These are phyloP conservation scores for Diadophis punctatus DNA, from an alignment of 2,113 vertebrate species.

Conservation along the genomic window DNA sequence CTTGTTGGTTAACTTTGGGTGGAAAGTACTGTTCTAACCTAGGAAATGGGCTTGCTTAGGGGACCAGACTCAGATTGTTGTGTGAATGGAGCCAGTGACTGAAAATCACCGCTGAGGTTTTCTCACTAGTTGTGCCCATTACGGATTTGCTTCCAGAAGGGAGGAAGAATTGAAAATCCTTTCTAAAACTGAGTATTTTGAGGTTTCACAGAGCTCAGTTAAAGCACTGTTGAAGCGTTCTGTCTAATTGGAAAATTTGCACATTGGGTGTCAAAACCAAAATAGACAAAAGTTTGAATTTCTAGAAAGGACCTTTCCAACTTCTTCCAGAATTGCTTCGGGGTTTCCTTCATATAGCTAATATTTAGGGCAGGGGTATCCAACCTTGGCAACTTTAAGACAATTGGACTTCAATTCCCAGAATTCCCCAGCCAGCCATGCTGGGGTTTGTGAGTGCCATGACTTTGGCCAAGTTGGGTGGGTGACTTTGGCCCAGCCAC, in stretches of 20 bases:
- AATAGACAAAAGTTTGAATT: background rate
- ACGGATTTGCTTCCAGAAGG: background rate
- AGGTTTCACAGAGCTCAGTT: background rate
- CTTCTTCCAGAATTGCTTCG: background rate
- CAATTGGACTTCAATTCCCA: no score
- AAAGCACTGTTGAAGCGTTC: background rate
- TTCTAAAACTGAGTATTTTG: background rate
- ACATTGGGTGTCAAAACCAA: background rate
- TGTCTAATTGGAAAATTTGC: background rate
- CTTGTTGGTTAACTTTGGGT: background rate
- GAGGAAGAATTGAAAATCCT: background rate
- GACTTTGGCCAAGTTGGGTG: no score
- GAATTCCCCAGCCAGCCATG: no score
- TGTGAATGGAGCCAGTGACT: background rate
- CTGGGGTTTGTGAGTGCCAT: no score
- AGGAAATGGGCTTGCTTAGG: background rate
- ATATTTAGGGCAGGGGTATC: background rate
- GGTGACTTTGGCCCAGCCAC: no score
- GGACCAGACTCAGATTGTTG: background rate
- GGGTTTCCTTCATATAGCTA: background rate
- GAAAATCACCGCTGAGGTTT: background rate
- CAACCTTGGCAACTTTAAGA: no score
- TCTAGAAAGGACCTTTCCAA: fast-evolving
- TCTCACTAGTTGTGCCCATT: background rate
- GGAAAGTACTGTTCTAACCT: background rate